phyloP scores from a whole-genome alignment of 2,113 vertebrate genomes.

The Paracanthobrama guichenoti region DNA sequence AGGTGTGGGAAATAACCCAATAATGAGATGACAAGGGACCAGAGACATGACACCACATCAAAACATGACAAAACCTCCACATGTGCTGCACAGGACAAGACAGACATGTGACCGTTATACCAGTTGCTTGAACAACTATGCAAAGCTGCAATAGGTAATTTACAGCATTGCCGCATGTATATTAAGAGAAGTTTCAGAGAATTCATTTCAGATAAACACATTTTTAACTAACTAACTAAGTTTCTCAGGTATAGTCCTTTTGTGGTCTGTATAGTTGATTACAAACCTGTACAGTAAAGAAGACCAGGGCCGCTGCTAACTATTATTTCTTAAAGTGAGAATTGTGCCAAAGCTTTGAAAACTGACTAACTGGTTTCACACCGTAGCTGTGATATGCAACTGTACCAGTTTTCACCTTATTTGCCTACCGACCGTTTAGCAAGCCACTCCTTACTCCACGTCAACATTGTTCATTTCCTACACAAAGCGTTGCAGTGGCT shows the following conservation, averaged over 20 bases:
- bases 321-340: neutral
- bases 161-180: neutral
- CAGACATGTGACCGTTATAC: no score
- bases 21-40: no score
- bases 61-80: no score
- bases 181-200: neutral
- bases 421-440: neutral
- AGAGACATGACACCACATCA: no score
- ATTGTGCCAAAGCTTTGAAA: neutral
- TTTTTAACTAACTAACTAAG: neutral
- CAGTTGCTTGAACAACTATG: no score
- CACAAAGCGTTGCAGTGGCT: neutral
- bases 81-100: no score
- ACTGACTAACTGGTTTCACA: neutral
- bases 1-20: no score
- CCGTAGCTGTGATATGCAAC: slow-evolving; percentile 48
- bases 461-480: slow-evolving; percentile 24
- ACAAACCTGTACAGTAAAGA: no score
- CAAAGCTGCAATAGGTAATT: neutral
- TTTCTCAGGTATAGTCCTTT: neutral
- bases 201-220: neutral
- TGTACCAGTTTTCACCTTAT: slow-evolving; percentile 51
- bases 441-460: slow-evolving; percentile 59
- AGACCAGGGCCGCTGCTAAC: neutral
- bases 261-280: neutral